Evolutionary conservation across 2,797 vertebrate genomes (phyloP).

Genomic region (Parambassis ranga): DNA sequence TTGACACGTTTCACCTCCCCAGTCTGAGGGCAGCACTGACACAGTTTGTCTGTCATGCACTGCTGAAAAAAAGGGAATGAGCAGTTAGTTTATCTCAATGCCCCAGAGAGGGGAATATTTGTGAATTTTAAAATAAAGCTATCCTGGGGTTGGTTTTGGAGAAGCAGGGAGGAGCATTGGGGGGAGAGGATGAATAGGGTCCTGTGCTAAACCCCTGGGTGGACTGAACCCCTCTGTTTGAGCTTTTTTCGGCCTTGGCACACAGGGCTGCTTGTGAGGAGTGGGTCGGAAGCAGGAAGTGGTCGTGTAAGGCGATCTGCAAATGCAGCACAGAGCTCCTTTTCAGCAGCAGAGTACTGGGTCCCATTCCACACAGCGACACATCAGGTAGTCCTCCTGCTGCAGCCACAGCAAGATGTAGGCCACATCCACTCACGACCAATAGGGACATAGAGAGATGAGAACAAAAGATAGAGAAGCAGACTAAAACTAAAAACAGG

Average conservation of each 20-base stretch:
- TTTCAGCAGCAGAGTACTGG: conserved; percentile 80
- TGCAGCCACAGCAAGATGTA: conserved; percentile 76
- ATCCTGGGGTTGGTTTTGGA: conserved; percentile 57
- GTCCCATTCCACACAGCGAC: conserved; percentile 74
- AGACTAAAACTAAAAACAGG: conserved; percentile 9
- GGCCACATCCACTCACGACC: conserved; percentile 56
- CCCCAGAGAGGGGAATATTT: conserved; percentile 70
- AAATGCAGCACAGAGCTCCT: conserved; percentile 79
- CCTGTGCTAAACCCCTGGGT: conserved; percentile 79
- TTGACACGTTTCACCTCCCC: conserved; percentile 36
- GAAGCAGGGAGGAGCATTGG: conserved; percentile 65
- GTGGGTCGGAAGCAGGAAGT: conserved; percentile 90
- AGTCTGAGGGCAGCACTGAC: conserved; percentile 33
- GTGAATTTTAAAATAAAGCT: conserved; percentile 78
- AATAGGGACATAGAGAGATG: conserved; percentile 27
- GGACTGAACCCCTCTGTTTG: conserved; percentile 82
- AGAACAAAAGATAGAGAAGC: conserved; percentile 6
- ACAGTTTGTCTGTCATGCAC: conserved; percentile 44
- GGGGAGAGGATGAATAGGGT: conserved; percentile 81
- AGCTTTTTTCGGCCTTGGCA: conserved; percentile 80
- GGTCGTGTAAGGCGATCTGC: conserved; percentile 86
- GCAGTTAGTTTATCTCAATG: conserved; percentile 56
- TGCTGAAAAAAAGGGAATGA: conserved; percentile 49
- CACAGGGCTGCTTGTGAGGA: conserved; percentile 85
- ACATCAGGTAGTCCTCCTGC: conserved; percentile 79